Conservation (phyloP, 1,140 invertebrate genomes). For the Lepidurus packardi region DNA sequence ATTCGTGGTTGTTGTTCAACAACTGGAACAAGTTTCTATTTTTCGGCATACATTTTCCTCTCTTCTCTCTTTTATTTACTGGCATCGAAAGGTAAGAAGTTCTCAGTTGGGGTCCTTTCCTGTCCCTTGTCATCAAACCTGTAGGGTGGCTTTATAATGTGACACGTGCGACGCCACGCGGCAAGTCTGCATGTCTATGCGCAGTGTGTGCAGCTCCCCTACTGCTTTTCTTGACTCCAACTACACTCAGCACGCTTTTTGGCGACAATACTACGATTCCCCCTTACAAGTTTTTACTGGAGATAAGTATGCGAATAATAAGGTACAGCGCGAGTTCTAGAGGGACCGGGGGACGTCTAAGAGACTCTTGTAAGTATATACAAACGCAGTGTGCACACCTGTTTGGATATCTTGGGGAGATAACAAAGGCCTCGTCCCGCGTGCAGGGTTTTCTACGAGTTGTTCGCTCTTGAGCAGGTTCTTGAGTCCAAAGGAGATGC, state of each 20-base stretch:
- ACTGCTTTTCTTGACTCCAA: not conserved
- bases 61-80: not conserved
- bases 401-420: slow-evolving; percentile 15
- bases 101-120: not conserved
- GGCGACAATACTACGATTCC: not conserved
- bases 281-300: not conserved
- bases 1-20: not conserved
- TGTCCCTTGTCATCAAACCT: slow-evolving; percentile 21
- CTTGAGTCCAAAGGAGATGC: not conserved
- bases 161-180: slow-evolving; percentile 19
- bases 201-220: not conserved
- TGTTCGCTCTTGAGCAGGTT: not conserved
- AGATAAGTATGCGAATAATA: not conserved
- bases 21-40: not conserved
- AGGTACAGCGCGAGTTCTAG: not conserved
- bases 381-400: slow-evolving; percentile 9
- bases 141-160: slow-evolving; percentile 7
- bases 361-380: not conserved
- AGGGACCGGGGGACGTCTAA: not conserved
- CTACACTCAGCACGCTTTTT: not conserved
- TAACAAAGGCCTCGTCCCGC: slow-evolving; percentile 12
- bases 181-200: not conserved
- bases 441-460: not conserved
- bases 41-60: not conserved
- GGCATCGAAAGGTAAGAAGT: not conserved